phyloP scores from a whole-genome alignment of 2,888 invertebrate species.

The Agapostemon virescens region DNA sequence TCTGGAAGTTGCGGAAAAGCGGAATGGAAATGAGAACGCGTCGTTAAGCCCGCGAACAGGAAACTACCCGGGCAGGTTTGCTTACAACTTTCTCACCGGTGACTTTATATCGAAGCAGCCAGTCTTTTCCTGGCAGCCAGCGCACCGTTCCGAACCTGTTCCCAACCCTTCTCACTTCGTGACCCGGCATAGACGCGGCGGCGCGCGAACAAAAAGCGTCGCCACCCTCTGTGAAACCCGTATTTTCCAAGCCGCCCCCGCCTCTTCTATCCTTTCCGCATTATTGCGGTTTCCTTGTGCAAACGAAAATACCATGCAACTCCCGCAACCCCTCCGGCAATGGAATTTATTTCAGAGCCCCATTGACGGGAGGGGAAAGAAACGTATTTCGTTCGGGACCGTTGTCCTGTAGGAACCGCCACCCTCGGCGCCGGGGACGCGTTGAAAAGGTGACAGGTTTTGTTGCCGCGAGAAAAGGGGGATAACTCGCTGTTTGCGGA shows the following conservation, averaged over 20 bases:
- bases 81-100: conserved; percentile 49
- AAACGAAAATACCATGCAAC: conserved; percentile 48
- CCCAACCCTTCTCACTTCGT: conserved; percentile 1
- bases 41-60: conserved; percentile 37
- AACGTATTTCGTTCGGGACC: conserved; percentile 25
- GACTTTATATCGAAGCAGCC: conserved; percentile 18
- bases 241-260: conserved; percentile 37
- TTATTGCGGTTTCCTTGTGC: conserved; percentile 55
- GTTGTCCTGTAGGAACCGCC: conserved; percentile 12
- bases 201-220: conserved; percentile 40
- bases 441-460: conserved; percentile 26
- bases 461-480: conserved; percentile 13
- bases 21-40: conserved; percentile 48
- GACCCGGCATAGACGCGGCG: conserved; percentile 16
- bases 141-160: neutral
- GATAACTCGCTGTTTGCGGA: conserved; percentile 10
- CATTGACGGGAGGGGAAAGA: conserved; percentile 1
- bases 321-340: conserved; percentile 22
- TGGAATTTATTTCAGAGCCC: conserved; percentile 50
- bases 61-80: conserved; percentile 32
- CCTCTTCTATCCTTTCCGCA: conserved; percentile 25
- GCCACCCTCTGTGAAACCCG: conserved; percentile 31
- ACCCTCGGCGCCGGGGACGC: neutral
- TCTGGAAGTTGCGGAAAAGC: conserved; percentile 28
- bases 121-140: neutral